A percentile compares a stretch with the other conserved stretches of the same genome.
Conservation (phyloP, 2,113 vertebrate genomes). For the Morone chrysops region DNA sequence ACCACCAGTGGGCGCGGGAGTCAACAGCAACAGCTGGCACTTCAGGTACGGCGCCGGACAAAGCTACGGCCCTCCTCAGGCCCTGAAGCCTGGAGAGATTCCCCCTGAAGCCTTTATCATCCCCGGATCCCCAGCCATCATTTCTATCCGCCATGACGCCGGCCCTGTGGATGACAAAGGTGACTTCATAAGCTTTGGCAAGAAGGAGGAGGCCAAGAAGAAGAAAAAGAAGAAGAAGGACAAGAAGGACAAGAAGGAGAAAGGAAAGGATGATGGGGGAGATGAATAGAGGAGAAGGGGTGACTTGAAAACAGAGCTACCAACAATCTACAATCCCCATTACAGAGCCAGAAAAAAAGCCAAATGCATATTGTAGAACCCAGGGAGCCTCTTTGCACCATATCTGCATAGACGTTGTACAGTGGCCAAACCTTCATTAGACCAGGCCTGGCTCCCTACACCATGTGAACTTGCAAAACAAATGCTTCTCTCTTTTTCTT, state of each 20-base stretch:
- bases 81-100: constrained; percentile 94
- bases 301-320: constrained; percentile 72
- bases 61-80: constrained; percentile 87
- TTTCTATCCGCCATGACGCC: constrained; percentile 96
- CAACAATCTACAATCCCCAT: constrained; percentile 66
- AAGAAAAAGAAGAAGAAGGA: constrained; percentile 92
- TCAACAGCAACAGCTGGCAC: constrained; percentile 99
- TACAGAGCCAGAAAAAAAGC: constrained; percentile 75
- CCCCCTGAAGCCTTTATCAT: constrained; percentile 99
- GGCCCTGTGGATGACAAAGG: constrained; percentile 94
- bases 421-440: constrained; percentile 69
- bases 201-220: constrained; percentile 99
- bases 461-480: constrained; percentile 54
- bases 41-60: constrained; percentile 94
- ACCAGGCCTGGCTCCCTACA: constrained; percentile 48
- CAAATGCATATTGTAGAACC: constrained; percentile 70
- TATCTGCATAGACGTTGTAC: constrained; percentile 75
- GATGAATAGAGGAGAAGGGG: constrained; percentile 87
- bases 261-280: constrained; percentile 94
- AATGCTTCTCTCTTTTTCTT: constrained; percentile 39
- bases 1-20: constrained; percentile 96
- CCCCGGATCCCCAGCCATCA: constrained; percentile 98
- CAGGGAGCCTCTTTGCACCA: constrained; percentile 62
- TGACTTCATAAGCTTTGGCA: constrained; percentile 99
- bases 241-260: constrained; percentile 92